phyloP scores from a whole-genome alignment of 1,140 invertebrate species.

The Drepana arcuata region DNA sequence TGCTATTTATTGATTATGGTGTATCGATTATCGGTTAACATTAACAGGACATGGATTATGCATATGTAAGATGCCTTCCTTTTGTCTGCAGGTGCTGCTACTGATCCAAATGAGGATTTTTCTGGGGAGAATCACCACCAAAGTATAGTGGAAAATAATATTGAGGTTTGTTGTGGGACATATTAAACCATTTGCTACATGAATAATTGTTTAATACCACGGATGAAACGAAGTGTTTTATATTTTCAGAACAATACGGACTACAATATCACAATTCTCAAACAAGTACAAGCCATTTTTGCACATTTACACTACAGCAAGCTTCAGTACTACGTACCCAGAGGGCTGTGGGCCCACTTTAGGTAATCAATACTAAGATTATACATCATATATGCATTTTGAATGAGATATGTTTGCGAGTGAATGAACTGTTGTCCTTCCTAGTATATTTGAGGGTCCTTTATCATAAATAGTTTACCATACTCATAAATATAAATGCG shows the following conservation, averaged over 20 bases:
- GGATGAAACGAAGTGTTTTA: not conserved
- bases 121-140: conserved; percentile 81
- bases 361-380: conserved; percentile 82
- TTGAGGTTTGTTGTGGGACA: conserved; percentile 31
- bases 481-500: too few relatives aligned
- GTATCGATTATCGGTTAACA: too few relatives aligned
- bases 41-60: too few relatives aligned
- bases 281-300: conserved; percentile 98
- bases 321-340: conserved; percentile 96
- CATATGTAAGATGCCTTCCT: conserved; percentile 3
- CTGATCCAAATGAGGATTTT: conserved; percentile 91
- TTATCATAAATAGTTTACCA: too few relatives aligned
- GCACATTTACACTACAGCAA: conserved; percentile 96
- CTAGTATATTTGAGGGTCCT: too few relatives aligned
- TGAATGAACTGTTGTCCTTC: too few relatives aligned
- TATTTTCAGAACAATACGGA: conserved; percentile 76
- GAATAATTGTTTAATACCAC: too few relatives aligned
- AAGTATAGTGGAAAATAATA: conserved; percentile 50
- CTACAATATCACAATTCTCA: conserved; percentile 96
- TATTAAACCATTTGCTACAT: too few relatives aligned
- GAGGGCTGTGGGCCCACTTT: conserved; percentile 98
- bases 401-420: too few relatives aligned
- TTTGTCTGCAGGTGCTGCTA: conserved; percentile 80
- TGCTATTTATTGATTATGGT: too few relatives aligned
- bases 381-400: too few relatives aligned